Base-by-base conservation (phyloP, 2,888 invertebrate genomes). In the Heteromyza rotundicornis region DNA sequence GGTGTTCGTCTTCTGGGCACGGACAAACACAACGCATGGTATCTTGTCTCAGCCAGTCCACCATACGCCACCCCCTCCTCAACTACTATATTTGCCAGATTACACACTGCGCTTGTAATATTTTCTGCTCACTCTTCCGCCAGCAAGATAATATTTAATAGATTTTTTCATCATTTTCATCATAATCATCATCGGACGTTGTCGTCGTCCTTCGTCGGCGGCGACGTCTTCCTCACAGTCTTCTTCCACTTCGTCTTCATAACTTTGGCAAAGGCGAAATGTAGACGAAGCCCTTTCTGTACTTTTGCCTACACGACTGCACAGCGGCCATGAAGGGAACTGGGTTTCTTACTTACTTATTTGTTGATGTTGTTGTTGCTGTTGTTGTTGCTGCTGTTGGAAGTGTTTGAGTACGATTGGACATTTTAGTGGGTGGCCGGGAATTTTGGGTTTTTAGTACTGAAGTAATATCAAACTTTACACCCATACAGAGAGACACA, bases 91-190 rank as follows among this genome's bases (percentile, higher is more conserved):
- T n/a, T n/a, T n/a, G n/a, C n/a, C n/a, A n/a, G n/a, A 32, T 32
- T 12, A 32, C 32, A 8, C 32, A 5, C 32, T 32, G 32, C 12
- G 32, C 32, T 32, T 32, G 32, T 32, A 32, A 32, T 32, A n/a
- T n/a, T 40, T n/a, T 40, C 7, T n/a, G 12, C n/a, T 19, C 44
- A 17, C 47, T 62, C 57, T 53, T 54, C 27, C 47, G n/a, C n/a
- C 44, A 53, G 35, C 40, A 24, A 51, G 62, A 59, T 62, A 58
- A 62, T 62, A 62, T 62, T 62, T 62, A 62, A 59, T 62, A 62
- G 58, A 58, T 62, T 58, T 55, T 59, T 62, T 58, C 62, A 59
- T 55, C 51, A 57, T 61, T 51, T 57, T 57, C 57, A 57, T 54
- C 40, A 53, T 55, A 54, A 14, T 44, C 23, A 19, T 56, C 24